Evolutionary conservation across 2,888 invertebrate genomes (phyloP), one percentile per base, ranked within the genome.

Genomic region (Hypercompe scribonia): DNA sequence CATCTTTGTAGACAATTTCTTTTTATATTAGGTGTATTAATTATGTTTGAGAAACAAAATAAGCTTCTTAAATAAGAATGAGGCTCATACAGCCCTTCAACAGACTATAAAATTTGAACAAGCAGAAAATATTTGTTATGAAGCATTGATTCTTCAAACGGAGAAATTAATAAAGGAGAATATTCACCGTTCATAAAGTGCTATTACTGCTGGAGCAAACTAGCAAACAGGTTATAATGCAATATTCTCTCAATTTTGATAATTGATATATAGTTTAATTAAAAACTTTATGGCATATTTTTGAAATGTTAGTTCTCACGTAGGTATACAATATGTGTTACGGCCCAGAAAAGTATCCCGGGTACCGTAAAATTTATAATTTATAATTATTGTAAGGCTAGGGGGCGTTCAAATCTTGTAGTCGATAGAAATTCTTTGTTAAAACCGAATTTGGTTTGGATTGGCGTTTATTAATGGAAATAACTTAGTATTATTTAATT

Each of bases 11-110:
- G 8, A 63, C n/a, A 72, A 67, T 39, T 73, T 50, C 2, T 54
- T 33, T 50, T n/a, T 63, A 7, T 67, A 18, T 71, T 68, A 61
- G 28, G 46, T 39, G 33, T 58, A 24, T 54, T 64, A 46, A 68
- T 54, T 68, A 68, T 34, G 5, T 54, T 68, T 54, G 24, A 34
- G 10, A 33, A 66, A 66, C 66, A 11, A 46, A 34, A n/a, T 34
- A 68, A 70, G 65, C 28, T 50, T 50, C 18, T 50, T 28, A 34
- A 18, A 64, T n/a, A 36, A n/a, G n/a, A 15, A 34, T 24, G 5
- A 28, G 39, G 42, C n/a, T 50, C 65, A 24, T 21, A 5, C 33
- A 33, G 24, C 63, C 24, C 7, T 63, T 63, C 24, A 24, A 33
- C 7, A 34, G 33, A 33, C 21, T 33, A 63, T 33, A 33, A 58